A percentile compares a stretch with the other conserved stretches of the same genome.
Conservation (phyloP, 1,140 invertebrate genomes). For the Drosophila arawakana region DNA sequence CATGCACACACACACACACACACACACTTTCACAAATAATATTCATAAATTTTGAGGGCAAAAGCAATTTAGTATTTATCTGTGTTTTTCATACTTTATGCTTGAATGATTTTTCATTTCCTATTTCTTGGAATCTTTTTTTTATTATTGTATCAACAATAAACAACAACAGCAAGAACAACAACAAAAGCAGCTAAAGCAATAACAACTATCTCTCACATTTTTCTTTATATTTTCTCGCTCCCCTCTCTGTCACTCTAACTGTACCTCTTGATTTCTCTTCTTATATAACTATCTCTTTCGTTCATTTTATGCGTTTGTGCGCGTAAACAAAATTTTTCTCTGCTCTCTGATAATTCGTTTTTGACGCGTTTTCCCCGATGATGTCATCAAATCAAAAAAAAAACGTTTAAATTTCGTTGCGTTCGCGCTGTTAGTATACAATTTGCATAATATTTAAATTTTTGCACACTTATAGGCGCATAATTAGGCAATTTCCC, state of each 20-base stretch:
- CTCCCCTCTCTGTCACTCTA: not conserved
- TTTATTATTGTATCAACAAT: constrained; percentile 58
- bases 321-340: constrained; percentile 57
- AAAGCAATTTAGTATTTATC: constrained; percentile 70
- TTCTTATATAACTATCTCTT: not conserved
- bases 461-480: constrained; percentile 70
- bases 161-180: constrained; percentile 50
- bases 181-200: constrained; percentile 11
- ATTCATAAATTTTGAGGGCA: constrained; percentile 40
- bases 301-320: constrained; percentile 30
- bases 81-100: constrained; percentile 77
- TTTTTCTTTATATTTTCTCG: constrained; percentile 44
- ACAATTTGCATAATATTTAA: constrained; percentile 79
- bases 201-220: constrained; percentile 46
- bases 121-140: constrained; percentile 57
- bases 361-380: constrained; percentile 65
- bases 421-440: constrained; percentile 35
- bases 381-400: constrained; percentile 78
- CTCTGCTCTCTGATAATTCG: constrained; percentile 57
- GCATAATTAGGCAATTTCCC: constrained; percentile 64
- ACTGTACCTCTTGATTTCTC: no score
- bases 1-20: not conserved
- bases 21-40: not conserved
- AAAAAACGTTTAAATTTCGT: constrained; percentile 67
- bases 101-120: constrained; percentile 78